phyloP scores from a whole-genome alignment of 2,797 vertebrate genomes.

The Helostoma temminkii region DNA sequence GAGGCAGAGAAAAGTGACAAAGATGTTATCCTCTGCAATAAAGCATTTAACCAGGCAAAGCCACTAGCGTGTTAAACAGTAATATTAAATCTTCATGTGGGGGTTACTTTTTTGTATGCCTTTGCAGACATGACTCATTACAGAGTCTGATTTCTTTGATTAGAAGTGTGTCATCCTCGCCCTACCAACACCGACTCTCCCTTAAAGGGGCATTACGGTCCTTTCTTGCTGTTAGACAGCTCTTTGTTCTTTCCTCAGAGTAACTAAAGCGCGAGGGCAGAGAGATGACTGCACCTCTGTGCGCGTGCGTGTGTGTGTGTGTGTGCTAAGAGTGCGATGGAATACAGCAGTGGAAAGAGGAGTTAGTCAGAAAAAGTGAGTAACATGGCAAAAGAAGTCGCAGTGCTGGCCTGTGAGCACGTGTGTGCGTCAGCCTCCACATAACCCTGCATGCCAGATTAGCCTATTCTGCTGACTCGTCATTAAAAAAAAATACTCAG shows the following conservation, averaged over 20 bases:
- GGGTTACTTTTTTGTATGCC: not conserved
- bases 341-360: conserved; percentile 21
- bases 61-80: not conserved
- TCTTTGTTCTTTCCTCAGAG: conserved; percentile 38
- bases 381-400: conserved; percentile 49
- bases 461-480: conserved; percentile 73
- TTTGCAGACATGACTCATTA: conserved; percentile 10
- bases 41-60: not conserved
- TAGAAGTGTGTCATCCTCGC: conserved; percentile 29
- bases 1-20: too few relatives aligned
- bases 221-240: conserved; percentile 37
- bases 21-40: not conserved
- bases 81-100: not conserved
- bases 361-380: conserved; percentile 59
- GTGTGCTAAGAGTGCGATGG: conserved; percentile 13
- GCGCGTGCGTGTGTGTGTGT: conserved; percentile 1
- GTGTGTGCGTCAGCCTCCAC: conserved; percentile 47
- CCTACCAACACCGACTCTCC: conserved; percentile 10
- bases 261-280: not conserved
- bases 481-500: conserved; percentile 61
- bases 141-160: conserved; percentile 15
- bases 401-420: conserved; percentile 42
- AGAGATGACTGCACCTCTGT: conserved; percentile 31
- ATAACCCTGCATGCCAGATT: conserved; percentile 63
- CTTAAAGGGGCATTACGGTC: conserved; percentile 45